phyloP scores from a whole-genome alignment of 2,797 vertebrate species.

The Coregonus ussuriensis region DNA sequence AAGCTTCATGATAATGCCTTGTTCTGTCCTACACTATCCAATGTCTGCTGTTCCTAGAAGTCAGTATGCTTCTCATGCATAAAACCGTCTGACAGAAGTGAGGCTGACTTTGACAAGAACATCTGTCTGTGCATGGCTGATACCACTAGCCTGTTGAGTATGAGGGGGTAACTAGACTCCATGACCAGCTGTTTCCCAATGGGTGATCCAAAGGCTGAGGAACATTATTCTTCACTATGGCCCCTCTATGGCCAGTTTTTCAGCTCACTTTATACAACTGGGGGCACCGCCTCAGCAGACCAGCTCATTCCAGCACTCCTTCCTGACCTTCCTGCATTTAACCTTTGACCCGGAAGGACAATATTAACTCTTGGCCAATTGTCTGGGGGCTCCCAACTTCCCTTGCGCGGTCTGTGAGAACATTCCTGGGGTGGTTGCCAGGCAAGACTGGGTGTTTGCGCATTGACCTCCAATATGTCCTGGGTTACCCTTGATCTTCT shows the following conservation, averaged over 20 bases:
- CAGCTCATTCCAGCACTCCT: conserved; percentile 72
- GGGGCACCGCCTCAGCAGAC: conserved; percentile 49
- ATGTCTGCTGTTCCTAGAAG: not conserved
- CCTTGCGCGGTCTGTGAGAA: conserved; percentile 79
- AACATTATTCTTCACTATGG: conserved; percentile 52
- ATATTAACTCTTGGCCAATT: conserved; percentile 84
- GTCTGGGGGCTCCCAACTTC: conserved; percentile 77
- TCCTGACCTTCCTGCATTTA: conserved; percentile 80
- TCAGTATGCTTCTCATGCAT: conserved; percentile 16
- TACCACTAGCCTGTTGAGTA: conserved; percentile 44
- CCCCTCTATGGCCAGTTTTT: conserved; percentile 31
- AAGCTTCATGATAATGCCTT: not conserved
- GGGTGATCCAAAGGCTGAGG: conserved; percentile 45
- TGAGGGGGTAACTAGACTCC: conserved; percentile 44
- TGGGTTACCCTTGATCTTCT: conserved; percentile 80
- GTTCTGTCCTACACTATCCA: not conserved
- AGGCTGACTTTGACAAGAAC: conserved; percentile 43
- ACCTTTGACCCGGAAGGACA: conserved; percentile 81
- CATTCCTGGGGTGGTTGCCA: conserved; percentile 78
- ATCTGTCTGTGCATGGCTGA: conserved; percentile 47
- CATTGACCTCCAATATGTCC: conserved; percentile 77
- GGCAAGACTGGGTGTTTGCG: conserved; percentile 74
- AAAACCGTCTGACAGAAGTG: conserved; percentile 27
- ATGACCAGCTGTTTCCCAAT: conserved; percentile 50
- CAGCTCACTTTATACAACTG: conserved; percentile 15